Evolutionary conservation across 2,797 vertebrate species (phyloP), one percentile per base, ranked within the genome.

Genomic region (Melanotaenia boesemani): DNA sequence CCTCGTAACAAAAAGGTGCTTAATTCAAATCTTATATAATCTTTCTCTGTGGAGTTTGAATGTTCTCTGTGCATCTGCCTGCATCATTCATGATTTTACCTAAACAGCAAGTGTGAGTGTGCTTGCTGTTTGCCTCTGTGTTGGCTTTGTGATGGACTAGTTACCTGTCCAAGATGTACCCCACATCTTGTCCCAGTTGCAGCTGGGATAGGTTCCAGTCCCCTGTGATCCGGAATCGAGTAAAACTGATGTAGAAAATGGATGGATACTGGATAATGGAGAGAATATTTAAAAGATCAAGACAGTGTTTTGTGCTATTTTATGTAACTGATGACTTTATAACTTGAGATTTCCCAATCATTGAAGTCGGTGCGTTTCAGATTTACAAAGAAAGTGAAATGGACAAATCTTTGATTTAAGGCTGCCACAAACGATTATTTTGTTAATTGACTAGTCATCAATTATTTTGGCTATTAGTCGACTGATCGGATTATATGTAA

Each of bases 221-320:
- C 20, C 46, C 18, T 10, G 46, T 48, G 46, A 48, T 20, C 8
- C 8, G 7, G 20, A 48, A n/a, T n/a, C 2, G 20, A 1, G 3
- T n/a, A 48, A 48, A 48, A 48, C 18, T 9, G 18, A 6, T n/a
- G 9, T n/a, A n/a, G 20, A 48, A 48, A 48, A n/a, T 1, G 0
- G 20, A 48, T 48, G 6, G 5, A 46, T 46, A 20, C 6, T 48
- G 46, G 22, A 12, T 24, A 12, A 10, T n/a, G 20, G 2, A 52
- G n/a, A 52, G 22, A 11, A 13, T 10, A 52, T 32, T 8, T 13
- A 30, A 48, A 6, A 48, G 7, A 48, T 48, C n/a, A 48, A 48
- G 18, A 50, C 64, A 6, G 18, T 60, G 37, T 56, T 62, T 48
- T 66, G 13, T 48, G 15, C 41, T 57, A 70, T 2, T 26, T 61